These are phyloP conservation scores for Apostichopus leukothele DNA, from an alignment of 53 echinoderm and acorn worm genomes.

Conservation along the genomic window DNA sequence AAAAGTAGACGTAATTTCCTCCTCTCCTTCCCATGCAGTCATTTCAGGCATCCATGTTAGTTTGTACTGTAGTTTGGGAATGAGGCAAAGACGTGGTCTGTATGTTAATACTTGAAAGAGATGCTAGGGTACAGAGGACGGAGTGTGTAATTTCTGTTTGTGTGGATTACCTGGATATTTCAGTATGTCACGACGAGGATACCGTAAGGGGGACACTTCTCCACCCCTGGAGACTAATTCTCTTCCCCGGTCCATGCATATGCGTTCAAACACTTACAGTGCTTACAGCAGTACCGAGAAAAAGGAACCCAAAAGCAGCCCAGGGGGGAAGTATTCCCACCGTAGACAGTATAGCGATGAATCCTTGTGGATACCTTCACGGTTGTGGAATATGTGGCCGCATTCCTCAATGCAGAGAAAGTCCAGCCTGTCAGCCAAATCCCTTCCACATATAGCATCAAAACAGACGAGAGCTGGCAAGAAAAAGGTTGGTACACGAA, in stretches of 20 bases:
- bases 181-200: not conserved
- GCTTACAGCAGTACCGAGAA: not conserved
- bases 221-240: constrained; percentile 42
- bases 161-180: not conserved
- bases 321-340: not conserved
- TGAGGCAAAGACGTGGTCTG: not conserved
- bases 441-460: constrained; percentile 17
- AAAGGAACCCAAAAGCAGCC: not conserved
- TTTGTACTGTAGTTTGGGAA: not conserved
- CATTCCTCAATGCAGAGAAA: not conserved
- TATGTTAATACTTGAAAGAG: not conserved
- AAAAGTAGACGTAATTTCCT: constrained; percentile 25
- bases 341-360: constrained; percentile 45
- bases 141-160: not conserved
- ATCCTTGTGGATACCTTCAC: constrained; percentile 22
- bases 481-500: constrained; percentile 34
- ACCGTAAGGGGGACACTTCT: constrained; percentile 14
- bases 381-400: constrained; percentile 42
- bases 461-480: constrained; percentile 7
- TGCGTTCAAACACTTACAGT: constrained; percentile 24
- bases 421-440: constrained; percentile 15
- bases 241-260: constrained; percentile 19
- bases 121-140: not conserved
- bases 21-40: not conserved
- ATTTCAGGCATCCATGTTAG: not conserved